A percentile compares a stretch with the other conserved stretches of the same genome.
Evolutionary conservation across 2,113 vertebrate genomes (phyloP).

Genomic region (Hippocampus zosterae): DNA sequence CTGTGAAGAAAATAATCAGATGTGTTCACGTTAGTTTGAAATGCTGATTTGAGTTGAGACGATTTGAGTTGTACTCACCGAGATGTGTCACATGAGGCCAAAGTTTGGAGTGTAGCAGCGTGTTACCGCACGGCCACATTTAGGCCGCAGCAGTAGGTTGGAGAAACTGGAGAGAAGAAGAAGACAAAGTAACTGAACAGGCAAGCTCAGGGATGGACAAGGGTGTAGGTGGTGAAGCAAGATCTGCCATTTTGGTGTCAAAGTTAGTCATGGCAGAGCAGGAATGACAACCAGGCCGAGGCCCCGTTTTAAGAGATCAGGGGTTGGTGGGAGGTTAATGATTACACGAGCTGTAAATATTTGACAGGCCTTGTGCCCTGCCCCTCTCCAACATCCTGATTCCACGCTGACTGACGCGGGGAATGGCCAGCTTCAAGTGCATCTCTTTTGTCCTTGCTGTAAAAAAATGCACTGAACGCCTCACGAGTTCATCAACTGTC

Average conservation of each 20-base stretch:
- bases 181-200: not conserved
- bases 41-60: not conserved
- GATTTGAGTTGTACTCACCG: slow-evolving; percentile 50
- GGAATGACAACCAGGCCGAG: slow-evolving; percentile 58
- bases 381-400: slow-evolving; percentile 76
- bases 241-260: slow-evolving; percentile 5
- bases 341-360: slow-evolving; percentile 75
- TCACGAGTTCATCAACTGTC: not conserved
- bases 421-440: slow-evolving; percentile 50
- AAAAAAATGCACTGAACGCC: slow-evolving; percentile 31
- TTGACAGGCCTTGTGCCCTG: slow-evolving; percentile 72
- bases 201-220: not conserved
- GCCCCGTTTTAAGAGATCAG: slow-evolving; percentile 68
- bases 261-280: slow-evolving; percentile 36
- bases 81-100: slow-evolving; percentile 34
- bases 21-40: not conserved
- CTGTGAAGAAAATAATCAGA: not conserved
- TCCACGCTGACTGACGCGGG: slow-evolving; percentile 58
- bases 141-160: not conserved
- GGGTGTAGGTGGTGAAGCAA: slow-evolving; percentile 5
- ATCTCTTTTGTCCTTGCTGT: slow-evolving; percentile 49
- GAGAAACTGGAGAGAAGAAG: not conserved
- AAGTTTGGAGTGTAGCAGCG: slow-evolving; percentile 36
- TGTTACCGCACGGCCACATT: not conserved
- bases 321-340: slow-evolving; percentile 71